Percentiles rank a stretch among this genome's conserved stretches.
These are phyloP conservation scores for Nomada goodeniana DNA, from an alignment of 2,888 invertebrate species.

Conservation along the genomic window DNA sequence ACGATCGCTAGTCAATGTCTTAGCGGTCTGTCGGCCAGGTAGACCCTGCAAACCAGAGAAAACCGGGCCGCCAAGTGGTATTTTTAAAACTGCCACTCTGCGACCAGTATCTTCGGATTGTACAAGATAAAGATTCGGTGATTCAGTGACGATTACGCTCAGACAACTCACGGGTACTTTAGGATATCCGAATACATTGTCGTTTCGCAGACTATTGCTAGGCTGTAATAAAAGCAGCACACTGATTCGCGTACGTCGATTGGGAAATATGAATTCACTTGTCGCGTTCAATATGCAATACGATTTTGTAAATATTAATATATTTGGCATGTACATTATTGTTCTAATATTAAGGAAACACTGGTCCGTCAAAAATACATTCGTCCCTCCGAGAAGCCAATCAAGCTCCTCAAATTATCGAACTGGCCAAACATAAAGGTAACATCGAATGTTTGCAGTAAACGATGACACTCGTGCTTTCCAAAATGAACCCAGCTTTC, in stretches of 20 bases:
- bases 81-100: constrained; percentile 71
- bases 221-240: neutral
- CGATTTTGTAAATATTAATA: no score
- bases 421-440: no score
- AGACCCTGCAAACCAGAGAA: constrained; percentile 61
- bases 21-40: constrained; percentile 69
- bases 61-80: constrained; percentile 73
- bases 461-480: no score
- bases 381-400: no score
- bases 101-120: constrained; percentile 47
- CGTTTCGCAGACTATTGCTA: neutral
- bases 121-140: constrained; percentile 53
- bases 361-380: no score
- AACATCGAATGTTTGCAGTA: no score
- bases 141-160: constrained; percentile 33
- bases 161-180: neutral
- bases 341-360: no score
- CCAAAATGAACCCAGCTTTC: no score
- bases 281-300: no score
- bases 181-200: neutral
- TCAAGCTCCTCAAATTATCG: no score
- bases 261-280: neutral
- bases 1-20: constrained; percentile 53
- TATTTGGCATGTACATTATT: no score
- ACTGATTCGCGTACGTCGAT: neutral